Evolutionary conservation across 2,888 invertebrate genomes (phyloP).

Genomic region (Bugulina stolonifera): DNA sequence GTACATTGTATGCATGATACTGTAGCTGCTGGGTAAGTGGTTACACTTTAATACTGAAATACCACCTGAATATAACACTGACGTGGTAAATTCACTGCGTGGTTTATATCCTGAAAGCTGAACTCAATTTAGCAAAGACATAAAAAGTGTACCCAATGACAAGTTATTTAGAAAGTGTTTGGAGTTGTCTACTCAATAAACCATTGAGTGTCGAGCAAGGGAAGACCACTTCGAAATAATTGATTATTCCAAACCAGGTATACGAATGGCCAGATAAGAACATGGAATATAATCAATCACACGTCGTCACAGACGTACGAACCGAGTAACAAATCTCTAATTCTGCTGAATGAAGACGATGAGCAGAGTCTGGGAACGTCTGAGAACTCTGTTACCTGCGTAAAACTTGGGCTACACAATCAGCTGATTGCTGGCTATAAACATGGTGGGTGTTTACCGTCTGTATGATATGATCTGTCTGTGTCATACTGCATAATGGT

Average conservation of each 20-base stretch:
- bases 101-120: no score
- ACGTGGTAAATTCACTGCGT: no score
- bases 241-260: conserved; percentile 35
- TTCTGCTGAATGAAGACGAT: conserved; percentile 33
- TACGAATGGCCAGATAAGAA: conserved; percentile 42
- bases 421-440: conserved; percentile 37
- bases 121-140: no score
- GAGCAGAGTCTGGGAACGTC: conserved; percentile 36
- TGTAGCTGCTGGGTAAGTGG: conserved; percentile 46
- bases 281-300: conserved; percentile 38
- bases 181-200: no score
- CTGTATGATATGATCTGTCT: no score
- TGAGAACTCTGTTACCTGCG: conserved; percentile 36
- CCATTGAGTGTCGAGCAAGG: no score
- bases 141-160: no score
- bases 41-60: no score
- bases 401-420: conserved; percentile 33
- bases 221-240: no score
- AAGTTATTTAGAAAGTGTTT: no score
- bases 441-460: conserved; percentile 38
- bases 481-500: no score
- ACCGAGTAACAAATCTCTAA: conserved; percentile 41
- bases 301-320: conserved; percentile 37
- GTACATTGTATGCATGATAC: conserved; percentile 34
- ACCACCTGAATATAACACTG: no score